A percentile compares a stretch with the other conserved stretches of the same genome.
phyloP scores from a whole-genome alignment of 2,797 vertebrate genomes.

The Coluber constrictor region DNA sequence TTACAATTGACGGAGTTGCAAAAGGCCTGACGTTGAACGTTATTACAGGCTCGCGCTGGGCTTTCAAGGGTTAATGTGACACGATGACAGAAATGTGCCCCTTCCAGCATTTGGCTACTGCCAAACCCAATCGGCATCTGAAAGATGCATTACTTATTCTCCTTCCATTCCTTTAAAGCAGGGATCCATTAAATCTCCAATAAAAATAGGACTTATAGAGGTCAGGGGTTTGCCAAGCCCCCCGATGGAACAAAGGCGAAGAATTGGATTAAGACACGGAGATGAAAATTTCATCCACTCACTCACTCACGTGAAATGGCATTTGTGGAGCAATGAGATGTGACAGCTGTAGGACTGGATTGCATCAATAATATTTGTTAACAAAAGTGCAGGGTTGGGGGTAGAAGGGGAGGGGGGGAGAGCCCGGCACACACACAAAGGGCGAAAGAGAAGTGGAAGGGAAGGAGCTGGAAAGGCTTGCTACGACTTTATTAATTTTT shows the following conservation, averaged over 20 bases:
- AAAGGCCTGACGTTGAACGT: background rate
- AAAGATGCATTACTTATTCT: background rate
- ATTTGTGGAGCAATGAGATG: background rate
- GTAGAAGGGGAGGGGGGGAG: background rate
- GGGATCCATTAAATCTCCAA: background rate
- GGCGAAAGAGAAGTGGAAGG: background rate
- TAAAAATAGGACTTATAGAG: background rate
- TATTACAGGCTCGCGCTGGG: background rate
- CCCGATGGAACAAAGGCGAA: background rate
- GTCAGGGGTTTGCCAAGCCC: background rate
- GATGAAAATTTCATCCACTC: accelerated
- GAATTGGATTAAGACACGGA: background rate
- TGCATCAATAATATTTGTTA: background rate
- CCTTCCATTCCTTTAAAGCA: background rate
- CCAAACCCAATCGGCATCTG: background rate
- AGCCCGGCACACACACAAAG: background rate
- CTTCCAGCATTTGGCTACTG: background rate
- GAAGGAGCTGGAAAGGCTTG: slow-evolving; percentile 33
- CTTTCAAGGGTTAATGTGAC: background rate
- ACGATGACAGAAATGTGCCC: background rate
- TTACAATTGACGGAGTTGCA: background rate
- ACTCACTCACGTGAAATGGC: accelerated
- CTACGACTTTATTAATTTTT: slow-evolving; percentile 48
- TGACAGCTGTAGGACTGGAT: background rate
- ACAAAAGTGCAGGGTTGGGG: slow-evolving; percentile 15